Conservation (phyloP, 1,140 invertebrate species). For the Drosophila carrolli region DNA sequence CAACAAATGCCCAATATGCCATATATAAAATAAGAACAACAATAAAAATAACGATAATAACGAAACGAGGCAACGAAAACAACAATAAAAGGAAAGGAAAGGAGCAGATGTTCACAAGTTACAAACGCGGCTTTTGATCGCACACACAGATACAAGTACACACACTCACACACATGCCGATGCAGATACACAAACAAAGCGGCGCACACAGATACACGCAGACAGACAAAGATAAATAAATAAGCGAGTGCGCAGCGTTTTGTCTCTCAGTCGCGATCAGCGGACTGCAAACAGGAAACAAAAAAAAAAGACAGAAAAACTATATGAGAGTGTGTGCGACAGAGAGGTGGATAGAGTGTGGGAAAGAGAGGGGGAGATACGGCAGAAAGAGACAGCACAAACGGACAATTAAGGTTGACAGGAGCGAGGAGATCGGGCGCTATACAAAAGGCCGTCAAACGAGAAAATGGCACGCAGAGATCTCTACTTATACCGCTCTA, state of each 20-base stretch:
- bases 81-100: slow-evolving; percentile 77
- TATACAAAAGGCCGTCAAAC: slow-evolving; percentile 76
- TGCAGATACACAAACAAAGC: slow-evolving; percentile 13
- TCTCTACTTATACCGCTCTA: slow-evolving; percentile 33
- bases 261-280: slow-evolving; percentile 59
- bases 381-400: slow-evolving; percentile 17
- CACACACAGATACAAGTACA: slow-evolving; percentile 35
- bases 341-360: neutral
- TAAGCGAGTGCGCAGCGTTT: slow-evolving; percentile 72
- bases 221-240: slow-evolving; percentile 76
- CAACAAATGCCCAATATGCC: slow-evolving; percentile 58
- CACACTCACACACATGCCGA: slow-evolving; percentile 9
- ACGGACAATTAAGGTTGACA: slow-evolving; percentile 57
- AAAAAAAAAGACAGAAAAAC: slow-evolving; percentile 39
- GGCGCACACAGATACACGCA: slow-evolving; percentile 28
- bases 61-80: slow-evolving; percentile 67
- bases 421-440: slow-evolving; percentile 39
- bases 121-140: slow-evolving; percentile 67
- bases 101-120: slow-evolving; percentile 84
- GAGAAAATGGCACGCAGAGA: slow-evolving; percentile 75
- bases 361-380: slow-evolving; percentile 8
- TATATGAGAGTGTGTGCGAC: slow-evolving; percentile 7
- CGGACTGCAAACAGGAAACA: slow-evolving; percentile 75
- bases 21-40: slow-evolving; percentile 71
- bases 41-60: slow-evolving; percentile 80